Evolutionary conservation across 1,140 invertebrate species (phyloP).

Genomic region (Drosophila hydei): DNA sequence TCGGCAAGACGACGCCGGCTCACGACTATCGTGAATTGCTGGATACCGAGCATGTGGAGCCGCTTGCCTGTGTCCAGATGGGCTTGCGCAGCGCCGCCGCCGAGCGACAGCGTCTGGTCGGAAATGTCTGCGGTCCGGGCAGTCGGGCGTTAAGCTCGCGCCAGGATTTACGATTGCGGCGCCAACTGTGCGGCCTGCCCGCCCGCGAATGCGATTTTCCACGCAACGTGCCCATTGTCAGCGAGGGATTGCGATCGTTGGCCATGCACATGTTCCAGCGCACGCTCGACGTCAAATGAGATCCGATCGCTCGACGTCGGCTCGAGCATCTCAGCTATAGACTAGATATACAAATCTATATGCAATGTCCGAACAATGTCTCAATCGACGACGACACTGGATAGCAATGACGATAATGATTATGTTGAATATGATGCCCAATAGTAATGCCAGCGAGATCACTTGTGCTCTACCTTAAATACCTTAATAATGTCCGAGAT

Average conservation of each 20-base stretch:
- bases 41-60: conserved; percentile 80
- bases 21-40: conserved; percentile 63
- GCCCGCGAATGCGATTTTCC: conserved; percentile 84
- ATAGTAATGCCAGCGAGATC: not conserved
- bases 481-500: conserved; percentile 27
- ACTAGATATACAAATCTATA: conserved; percentile 60
- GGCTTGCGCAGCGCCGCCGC: conserved; percentile 81
- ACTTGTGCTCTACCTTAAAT: not conserved
- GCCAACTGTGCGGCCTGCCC: conserved; percentile 87
- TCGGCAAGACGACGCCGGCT: conserved; percentile 11
- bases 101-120: conserved; percentile 84
- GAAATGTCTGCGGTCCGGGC: conserved; percentile 84
- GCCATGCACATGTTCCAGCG: conserved; percentile 76
- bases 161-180: conserved; percentile 87
- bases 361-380: conserved; percentile 17
- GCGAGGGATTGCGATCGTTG: conserved; percentile 61
- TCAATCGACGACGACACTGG: not conserved
- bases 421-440: not conserved
- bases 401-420: not conserved
- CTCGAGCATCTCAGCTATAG: conserved; percentile 29
- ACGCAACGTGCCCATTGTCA: conserved; percentile 59
- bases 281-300: conserved; percentile 67
- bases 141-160: conserved; percentile 87
- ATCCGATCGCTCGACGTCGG: conserved; percentile 38
- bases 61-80: conserved; percentile 87